phyloP scores from a whole-genome alignment of 2,888 invertebrate genomes.

The Monoplex corrugatus region DNA sequence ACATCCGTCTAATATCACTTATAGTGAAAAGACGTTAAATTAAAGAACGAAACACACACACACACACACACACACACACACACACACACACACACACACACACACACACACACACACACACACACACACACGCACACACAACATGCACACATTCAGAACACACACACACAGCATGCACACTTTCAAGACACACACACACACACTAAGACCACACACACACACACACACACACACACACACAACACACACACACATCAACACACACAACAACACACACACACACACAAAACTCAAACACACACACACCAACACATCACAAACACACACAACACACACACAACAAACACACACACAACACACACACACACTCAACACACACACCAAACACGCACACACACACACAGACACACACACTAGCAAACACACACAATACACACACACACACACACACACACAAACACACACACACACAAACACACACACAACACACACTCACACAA shows the following conservation, averaged over 20 bases:
- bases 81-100: too few relatives aligned
- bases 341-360: background rate
- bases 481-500: too few relatives aligned
- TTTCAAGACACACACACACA: background rate
- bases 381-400: slow-evolving; percentile 35
- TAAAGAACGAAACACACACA: background rate
- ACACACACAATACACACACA: too few relatives aligned
- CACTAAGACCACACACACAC: background rate
- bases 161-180: background rate
- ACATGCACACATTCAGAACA: background rate
- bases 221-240: slow-evolving; percentile 13
- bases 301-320: background rate
- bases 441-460: too few relatives aligned
- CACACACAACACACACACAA: background rate
- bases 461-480: too few relatives aligned
- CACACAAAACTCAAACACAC: too few relatives aligned
- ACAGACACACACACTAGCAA: too few relatives aligned
- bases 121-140: too few relatives aligned
- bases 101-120: too few relatives aligned
- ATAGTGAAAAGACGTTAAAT: too few relatives aligned
- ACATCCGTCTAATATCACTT: too few relatives aligned
- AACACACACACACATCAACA: slow-evolving; percentile 28
- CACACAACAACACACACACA: too few relatives aligned
- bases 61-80: background rate
- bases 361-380: slow-evolving; percentile 13